Conservation (phyloP, 2,888 invertebrate genomes). For the Brassicogethes aeneus region DNA sequence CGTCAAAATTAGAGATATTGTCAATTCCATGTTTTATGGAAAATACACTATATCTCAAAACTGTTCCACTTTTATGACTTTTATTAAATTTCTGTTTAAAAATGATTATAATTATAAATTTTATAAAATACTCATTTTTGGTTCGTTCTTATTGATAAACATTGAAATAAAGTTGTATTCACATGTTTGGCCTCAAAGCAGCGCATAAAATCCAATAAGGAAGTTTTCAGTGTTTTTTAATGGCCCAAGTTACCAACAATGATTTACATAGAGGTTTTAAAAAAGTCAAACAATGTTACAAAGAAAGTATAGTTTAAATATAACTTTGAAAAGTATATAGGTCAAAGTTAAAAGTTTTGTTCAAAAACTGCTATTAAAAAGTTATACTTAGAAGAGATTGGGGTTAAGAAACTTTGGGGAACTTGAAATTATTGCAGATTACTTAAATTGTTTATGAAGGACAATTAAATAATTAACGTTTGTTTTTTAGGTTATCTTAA, state of each 20-base stretch:
- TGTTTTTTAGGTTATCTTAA: too few relatives aligned
- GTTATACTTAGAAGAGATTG: slow-evolving; percentile 27
- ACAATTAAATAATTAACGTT: too few relatives aligned
- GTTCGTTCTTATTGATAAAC: too few relatives aligned
- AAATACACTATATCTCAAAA: too few relatives aligned
- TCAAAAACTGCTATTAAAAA: slow-evolving; percentile 32
- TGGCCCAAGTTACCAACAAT: neutral
- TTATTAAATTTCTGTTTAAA: too few relatives aligned
- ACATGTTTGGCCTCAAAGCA: neutral
- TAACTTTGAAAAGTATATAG: slow-evolving; percentile 25
- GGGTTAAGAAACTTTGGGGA: slow-evolving; percentile 27
- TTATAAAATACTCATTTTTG: too few relatives aligned
- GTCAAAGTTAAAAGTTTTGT: slow-evolving; percentile 31
- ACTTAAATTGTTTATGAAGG: too few relatives aligned
- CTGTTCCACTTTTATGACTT: too few relatives aligned
- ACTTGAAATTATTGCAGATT: slow-evolving; percentile 25
- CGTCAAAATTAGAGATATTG: too few relatives aligned
- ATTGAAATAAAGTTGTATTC: too few relatives aligned
- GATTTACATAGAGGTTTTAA: slow-evolving; percentile 11
- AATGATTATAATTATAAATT: too few relatives aligned
- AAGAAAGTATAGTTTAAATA: slow-evolving; percentile 13
- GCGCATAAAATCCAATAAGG: neutral
- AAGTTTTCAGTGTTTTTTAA: slow-evolving; percentile 1
- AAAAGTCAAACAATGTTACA: slow-evolving; percentile 16
- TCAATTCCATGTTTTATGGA: too few relatives aligned